Percentiles rank a stretch among this genome's conserved stretches.
phyloP scores from a whole-genome alignment of 2,113 vertebrate species.

The Anoplopoma fimbria region DNA sequence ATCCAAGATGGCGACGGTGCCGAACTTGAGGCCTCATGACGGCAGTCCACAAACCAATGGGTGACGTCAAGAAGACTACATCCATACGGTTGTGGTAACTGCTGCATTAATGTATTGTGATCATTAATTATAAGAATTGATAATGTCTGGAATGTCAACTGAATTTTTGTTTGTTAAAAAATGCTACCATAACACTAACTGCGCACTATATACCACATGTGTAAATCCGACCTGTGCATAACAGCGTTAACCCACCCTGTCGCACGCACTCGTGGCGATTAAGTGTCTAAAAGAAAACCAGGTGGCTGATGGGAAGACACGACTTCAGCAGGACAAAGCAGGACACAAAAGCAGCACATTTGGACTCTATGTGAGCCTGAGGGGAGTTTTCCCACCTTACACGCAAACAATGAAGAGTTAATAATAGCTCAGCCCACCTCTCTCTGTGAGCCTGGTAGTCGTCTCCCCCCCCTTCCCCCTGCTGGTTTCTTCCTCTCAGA shows the following conservation, averaged over 20 bases:
- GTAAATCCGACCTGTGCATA: neutral
- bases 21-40: no score
- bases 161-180: no score
- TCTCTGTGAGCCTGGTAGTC: neutral
- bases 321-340: neutral
- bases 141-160: neutral
- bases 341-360: conserved; percentile 37
- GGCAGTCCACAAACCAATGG: no score
- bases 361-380: neutral
- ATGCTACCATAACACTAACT: neutral
- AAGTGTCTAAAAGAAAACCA: neutral
- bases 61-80: no score
- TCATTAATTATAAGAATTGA: neutral
- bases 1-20: no score
- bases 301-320: conserved; percentile 15
- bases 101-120: neutral
- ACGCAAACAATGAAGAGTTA: conserved; percentile 47
- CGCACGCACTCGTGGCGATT: neutral
- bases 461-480: neutral
- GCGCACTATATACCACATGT: neutral
- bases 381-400: conserved; percentile 28
- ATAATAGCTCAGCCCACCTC: conserved; percentile 38
- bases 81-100: no score
- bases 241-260: neutral
- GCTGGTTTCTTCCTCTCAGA: neutral